phyloP scores from a whole-genome alignment of 2,797 vertebrate species.

The Varecia variegata region DNA sequence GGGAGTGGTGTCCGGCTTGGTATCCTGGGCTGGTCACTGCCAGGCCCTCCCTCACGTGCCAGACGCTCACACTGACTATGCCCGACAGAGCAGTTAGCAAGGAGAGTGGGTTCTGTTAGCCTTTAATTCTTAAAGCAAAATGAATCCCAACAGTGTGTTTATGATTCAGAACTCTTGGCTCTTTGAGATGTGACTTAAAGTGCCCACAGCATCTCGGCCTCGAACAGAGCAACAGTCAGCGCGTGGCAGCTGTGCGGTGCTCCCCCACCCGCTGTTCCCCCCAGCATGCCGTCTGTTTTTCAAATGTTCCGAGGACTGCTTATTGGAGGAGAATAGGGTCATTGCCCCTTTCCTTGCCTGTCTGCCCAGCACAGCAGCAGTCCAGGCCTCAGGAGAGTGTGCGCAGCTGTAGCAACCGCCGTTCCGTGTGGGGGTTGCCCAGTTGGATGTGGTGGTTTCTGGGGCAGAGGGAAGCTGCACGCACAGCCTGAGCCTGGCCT shows the following conservation, averaged over 20 bases:
- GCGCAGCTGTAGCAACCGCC: fast-evolving
- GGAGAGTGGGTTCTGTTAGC: neutral
- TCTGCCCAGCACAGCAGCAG: neutral
- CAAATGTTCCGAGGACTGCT: neutral
- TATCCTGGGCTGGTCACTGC: fast-evolving
- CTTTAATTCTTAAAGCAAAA: neutral
- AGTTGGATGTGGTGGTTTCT: neutral
- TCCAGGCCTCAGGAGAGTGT: fast-evolving
- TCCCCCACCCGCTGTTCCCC: neutral
- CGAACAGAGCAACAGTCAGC: fast-evolving
- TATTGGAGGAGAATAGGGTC: fast-evolving
- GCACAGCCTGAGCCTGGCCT: neutral
- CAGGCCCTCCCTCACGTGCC: neutral
- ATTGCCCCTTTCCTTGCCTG: too few relatives aligned
- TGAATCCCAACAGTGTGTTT: neutral
- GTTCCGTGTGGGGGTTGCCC: neutral
- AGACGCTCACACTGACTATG: neutral
- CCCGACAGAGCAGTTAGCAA: neutral
- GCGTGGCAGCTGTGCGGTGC: fast-evolving
- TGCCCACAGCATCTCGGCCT: neutral
- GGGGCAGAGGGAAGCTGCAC: neutral
- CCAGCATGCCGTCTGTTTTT: neutral
- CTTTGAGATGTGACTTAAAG: too few relatives aligned
- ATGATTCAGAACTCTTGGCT: neutral
- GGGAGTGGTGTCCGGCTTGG: fast-evolving